Base-by-base conservation (phyloP, 1,140 invertebrate genomes). In the Apocrypta bakeri region DNA sequence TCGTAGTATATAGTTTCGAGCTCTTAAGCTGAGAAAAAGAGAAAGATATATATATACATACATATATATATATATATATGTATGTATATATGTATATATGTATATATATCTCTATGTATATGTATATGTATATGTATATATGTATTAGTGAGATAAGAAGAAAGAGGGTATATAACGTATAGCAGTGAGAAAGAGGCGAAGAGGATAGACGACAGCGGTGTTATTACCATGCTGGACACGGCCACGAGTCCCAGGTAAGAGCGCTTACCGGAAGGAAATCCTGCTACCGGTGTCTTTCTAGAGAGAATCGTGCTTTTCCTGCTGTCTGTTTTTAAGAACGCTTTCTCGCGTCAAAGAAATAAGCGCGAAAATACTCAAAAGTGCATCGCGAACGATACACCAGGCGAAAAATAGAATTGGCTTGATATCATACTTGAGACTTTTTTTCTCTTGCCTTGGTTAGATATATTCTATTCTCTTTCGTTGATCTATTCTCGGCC, bases 171-270 rank as follows among this genome's bases (percentile, higher is more conserved):
- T 25, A 12, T 42, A 21, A 4, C n/a, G n/a, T n/a, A n/a, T 29
- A 81, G 72, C 40, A 12, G 68, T 66, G 29, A 64, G 48, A 33
- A 29, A 37, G 61, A 24, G 40, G 33, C 17, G 37, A 4, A 3
- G 48, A 56, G 14, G 48, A 72, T 37, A n/a, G 75, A 73, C 40
- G 64, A 11, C 27, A 17, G 21, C 0, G 29, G 48, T 14, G 61
- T 63, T 88, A 89, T 89, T 90, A 90, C 88, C 87, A 90, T 90
- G 89, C 88, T 90, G 85, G 86, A 88, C 85, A 87, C 88, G 85
- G 87, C 86, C 86, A 88, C 88, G 84, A 88, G 86, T 87, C 81
- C 71, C 86, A 89, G 89, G 89, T 90, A 90, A 72, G 14, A 29
- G 14, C 25, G 63, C 63, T 25, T 66, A 27, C 24, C 25, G 66